These are phyloP conservation scores for Hapalemur alaotrensis DNA, from an alignment of 2,797 vertebrate species.

Conservation along the genomic window DNA sequence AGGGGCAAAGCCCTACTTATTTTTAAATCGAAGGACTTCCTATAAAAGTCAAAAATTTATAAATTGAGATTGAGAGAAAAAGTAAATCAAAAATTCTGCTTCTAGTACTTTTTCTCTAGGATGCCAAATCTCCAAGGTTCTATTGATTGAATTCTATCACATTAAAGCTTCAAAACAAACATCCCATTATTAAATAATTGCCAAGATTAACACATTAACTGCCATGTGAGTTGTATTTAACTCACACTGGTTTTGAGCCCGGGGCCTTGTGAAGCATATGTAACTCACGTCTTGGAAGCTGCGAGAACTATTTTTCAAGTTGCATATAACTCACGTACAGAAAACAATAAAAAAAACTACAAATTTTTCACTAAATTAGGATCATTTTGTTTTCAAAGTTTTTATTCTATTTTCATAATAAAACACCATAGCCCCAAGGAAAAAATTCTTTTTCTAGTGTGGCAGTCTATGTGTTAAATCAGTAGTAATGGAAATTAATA, in stretches of 20 bases:
- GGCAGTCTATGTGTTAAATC: neutral
- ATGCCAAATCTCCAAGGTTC: neutral
- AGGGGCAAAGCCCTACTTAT: neutral
- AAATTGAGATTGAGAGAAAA: neutral
- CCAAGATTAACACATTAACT: neutral
- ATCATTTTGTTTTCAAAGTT: too few species aligned
- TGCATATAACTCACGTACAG: too few species aligned
- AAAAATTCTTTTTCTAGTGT: too few species aligned
- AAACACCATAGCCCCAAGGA: too few species aligned
- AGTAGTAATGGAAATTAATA: neutral
- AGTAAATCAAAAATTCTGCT: neutral
- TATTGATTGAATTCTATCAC: neutral
- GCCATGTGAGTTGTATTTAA: too few species aligned
- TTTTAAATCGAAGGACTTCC: neutral
- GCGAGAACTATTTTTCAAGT: too few species aligned
- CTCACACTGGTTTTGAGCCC: too few species aligned
- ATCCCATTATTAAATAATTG: neutral
- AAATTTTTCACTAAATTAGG: too few species aligned
- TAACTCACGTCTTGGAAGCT: too few species aligned
- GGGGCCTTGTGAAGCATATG: too few species aligned
- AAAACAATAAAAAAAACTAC: too few species aligned
- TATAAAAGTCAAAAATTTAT: neutral
- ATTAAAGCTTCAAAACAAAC: neutral
- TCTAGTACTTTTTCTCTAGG: constrained; percentile 11
- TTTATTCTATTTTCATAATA: too few species aligned